Conservation (phyloP, 2,888 invertebrate species). For the Lithophane socia region DNA sequence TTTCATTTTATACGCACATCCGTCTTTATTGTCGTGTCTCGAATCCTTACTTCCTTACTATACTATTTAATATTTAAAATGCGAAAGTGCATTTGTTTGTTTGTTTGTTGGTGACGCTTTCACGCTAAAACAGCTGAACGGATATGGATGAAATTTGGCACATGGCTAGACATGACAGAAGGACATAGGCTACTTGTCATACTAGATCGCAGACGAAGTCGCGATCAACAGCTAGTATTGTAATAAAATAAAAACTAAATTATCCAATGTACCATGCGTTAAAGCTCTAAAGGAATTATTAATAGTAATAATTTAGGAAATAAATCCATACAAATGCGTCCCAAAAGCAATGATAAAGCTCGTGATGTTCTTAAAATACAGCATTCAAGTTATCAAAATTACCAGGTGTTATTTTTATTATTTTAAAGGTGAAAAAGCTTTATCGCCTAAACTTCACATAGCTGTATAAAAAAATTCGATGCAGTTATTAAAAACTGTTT, state of each 20-base stretch:
- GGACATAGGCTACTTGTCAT: too few relatives aligned
- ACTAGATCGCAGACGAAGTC: too few relatives aligned
- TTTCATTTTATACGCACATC: constrained; percentile 30
- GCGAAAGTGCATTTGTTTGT: too few relatives aligned
- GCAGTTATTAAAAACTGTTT: neutral
- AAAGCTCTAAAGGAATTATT: neutral
- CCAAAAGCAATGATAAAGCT: neutral
- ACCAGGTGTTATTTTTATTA: neutral
- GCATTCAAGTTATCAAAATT: neutral
- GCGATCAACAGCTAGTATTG: too few relatives aligned
- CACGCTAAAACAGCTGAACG: too few relatives aligned
- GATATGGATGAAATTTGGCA: too few relatives aligned
- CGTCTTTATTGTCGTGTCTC: neutral
- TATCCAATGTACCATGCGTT: neutral
- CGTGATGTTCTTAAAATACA: neutral
- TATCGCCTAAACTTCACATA: neutral
- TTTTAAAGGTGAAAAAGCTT: neutral
- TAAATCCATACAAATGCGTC: neutral
- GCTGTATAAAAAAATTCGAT: neutral
- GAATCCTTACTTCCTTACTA: too few relatives aligned
- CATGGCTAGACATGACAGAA: too few relatives aligned
- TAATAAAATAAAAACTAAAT: neutral
- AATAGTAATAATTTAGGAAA: neutral
- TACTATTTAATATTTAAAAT: too few relatives aligned
- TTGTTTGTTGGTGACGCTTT: too few relatives aligned